Conservation (phyloP, 2,797 vertebrate species). For the Cephalopachus bancanus region DNA sequence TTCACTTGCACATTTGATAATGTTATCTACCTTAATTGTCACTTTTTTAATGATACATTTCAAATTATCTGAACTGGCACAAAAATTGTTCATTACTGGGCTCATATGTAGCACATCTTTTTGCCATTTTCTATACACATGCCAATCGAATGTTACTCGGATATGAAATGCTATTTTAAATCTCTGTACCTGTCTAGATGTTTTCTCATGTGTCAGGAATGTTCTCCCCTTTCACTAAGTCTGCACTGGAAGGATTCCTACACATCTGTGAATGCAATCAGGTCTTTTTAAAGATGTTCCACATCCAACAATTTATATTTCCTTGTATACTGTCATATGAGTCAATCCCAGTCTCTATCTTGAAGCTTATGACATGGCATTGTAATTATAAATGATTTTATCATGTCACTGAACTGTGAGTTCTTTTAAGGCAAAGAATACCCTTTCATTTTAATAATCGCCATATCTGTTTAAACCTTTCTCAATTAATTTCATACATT, state of each 20-base stretch:
- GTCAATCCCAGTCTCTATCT: not conserved
- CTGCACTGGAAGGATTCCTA: not conserved
- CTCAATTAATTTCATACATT: not conserved
- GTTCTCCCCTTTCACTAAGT: not conserved
- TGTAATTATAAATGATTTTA: not conserved
- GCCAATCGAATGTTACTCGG: not conserved
- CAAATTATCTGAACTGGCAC: not conserved
- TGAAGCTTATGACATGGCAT: not conserved
- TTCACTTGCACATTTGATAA: not conserved
- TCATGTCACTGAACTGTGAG: not conserved
- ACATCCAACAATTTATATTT: not conserved
- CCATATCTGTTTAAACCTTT: not conserved
- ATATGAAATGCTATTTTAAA: not conserved
- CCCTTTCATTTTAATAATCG: not conserved
- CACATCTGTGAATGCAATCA: not conserved
- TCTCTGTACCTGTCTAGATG: not conserved
- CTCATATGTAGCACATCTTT: not conserved
- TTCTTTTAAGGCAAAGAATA: not conserved
- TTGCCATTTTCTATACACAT: not conserved
- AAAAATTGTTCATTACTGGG: not conserved
- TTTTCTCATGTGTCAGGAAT: not conserved
- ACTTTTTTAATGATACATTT: not conserved
- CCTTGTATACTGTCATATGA: not conserved
- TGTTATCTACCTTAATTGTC: not conserved
- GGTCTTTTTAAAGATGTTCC: not conserved